Evolutionary conservation across 1,140 invertebrate species (phyloP), one percentile per base, ranked within the genome.

Genomic region (Latrodectus geometricus): DNA sequence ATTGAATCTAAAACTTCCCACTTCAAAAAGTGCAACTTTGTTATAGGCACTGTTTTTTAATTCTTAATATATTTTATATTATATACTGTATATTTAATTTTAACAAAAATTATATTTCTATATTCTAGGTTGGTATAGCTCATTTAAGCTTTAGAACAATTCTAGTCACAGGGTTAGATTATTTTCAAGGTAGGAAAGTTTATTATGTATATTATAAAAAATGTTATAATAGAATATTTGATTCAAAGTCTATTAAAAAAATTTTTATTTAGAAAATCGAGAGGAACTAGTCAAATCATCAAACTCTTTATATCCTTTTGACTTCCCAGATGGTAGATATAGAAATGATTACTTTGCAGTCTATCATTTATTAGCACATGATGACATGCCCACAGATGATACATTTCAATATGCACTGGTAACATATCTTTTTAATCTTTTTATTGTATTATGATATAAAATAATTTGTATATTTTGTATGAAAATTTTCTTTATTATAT

Each of bases 71-170:
- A 35, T 35, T 35, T 35, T 35, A 35, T 35, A 35, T 35, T 35
- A 35, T 35, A 5, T 35, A 35, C 1, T 35, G 35, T 35, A 35
- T 35, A 35, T 35, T 35, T 35, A 35, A 35, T 35, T 35, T 35
- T 35, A 35, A 35, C 35, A 35, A 35, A 35, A 5, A 35, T 35
- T 35, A 1, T 5, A 35, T 66, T 74, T 84, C 2, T 54, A 35
- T 65, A 66, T 52, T 52, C 11, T 81, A 91, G 91, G 89, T 96
- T 73, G 96, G 96, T 11, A 95, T 96, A 88, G 95, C 94, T 50
- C 95, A 96, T 91, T 92, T 96, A 73, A 94, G 94, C 81, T 89
- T 95, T 56, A 93, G 95, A 91, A 93, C 94, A 69, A 90, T 95
- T 21, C 89, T 95, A 23, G 91, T 91, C 68, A 90, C 91, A 49